Evolutionary conservation across 2,113 vertebrate genomes (phyloP).

Genomic region (Mesembrinibis cayennensis): DNA sequence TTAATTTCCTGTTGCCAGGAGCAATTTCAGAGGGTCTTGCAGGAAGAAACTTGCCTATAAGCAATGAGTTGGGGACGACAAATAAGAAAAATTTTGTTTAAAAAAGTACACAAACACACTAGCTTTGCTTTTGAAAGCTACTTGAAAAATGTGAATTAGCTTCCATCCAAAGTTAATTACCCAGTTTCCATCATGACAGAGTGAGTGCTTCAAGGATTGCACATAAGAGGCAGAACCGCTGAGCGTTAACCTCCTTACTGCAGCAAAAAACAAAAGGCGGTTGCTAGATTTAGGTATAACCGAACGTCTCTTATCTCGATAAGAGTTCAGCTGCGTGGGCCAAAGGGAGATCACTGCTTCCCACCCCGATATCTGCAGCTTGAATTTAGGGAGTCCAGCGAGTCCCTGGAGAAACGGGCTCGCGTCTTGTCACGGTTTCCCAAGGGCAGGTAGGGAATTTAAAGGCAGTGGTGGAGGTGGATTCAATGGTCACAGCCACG

Average conservation of each 20-base stretch:
- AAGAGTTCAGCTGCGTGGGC: not conserved
- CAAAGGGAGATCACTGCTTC: not conserved
- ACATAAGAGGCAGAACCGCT: not conserved
- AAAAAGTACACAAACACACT: not conserved
- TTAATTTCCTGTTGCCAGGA: not conserved
- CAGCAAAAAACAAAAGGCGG: not conserved
- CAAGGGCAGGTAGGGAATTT: not conserved
- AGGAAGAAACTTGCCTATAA: not conserved
- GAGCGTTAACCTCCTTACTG: not conserved
- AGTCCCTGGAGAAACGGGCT: not conserved
- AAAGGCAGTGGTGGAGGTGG: not conserved
- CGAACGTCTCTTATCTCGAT: accelerated
- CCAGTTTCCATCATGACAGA: not conserved
- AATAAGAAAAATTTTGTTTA: not conserved
- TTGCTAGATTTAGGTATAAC: not conserved
- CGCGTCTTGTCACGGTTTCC: not conserved
- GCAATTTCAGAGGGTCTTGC: not conserved
- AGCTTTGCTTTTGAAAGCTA: not conserved
- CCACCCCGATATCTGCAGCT: accelerated
- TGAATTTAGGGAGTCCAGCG: not conserved
- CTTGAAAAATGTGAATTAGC: not conserved
- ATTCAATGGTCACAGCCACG: not conserved
- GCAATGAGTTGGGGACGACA: not conserved
- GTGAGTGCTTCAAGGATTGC: not conserved
- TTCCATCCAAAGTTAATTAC: not conserved